Evolutionary conservation across 2,888 invertebrate species (phyloP).

Genomic region (Brenthis ino): DNA sequence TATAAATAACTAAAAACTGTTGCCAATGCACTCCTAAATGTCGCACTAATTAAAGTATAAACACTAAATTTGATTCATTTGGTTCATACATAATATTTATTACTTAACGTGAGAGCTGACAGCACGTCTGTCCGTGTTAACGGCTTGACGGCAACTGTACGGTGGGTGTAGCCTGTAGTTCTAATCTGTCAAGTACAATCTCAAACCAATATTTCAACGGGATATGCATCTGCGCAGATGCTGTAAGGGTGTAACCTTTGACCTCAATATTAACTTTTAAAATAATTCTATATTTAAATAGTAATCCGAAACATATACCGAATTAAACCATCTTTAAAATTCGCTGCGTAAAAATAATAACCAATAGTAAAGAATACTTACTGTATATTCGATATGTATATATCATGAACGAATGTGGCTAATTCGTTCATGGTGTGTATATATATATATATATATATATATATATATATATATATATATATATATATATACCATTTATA

Average conservation of each 20-base stretch:
- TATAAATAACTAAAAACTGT: constrained; percentile 49
- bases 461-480: too few species aligned
- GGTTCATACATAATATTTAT: constrained; percentile 18
- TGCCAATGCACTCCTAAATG: constrained; percentile 48
- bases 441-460: too few species aligned
- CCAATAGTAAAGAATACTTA: too few species aligned
- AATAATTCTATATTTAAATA: constrained; percentile 16
- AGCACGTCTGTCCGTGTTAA: constrained; percentile 21
- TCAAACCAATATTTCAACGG: constrained; percentile 11
- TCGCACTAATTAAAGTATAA: constrained; percentile 37
- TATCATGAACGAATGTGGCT: too few species aligned
- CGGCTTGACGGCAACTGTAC: constrained; percentile 34
- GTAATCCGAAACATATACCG: not conserved
- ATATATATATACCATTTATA: too few species aligned
- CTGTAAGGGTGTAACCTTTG: constrained; percentile 28
- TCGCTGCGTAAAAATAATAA: not conserved
- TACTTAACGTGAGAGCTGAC: not conserved
- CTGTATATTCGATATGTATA: too few species aligned
- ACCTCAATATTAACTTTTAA: constrained; percentile 2
- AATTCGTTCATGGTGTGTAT: too few species aligned
- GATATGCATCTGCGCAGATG: constrained; percentile 30
- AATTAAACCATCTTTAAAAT: not conserved
- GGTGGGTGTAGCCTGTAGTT: not conserved
- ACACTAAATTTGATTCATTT: constrained; percentile 25
- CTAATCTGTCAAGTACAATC: constrained; percentile 24